These are phyloP conservation scores for Diachasma alloeum DNA, from an alignment of 1,140 invertebrate species.

Conservation along the genomic window DNA sequence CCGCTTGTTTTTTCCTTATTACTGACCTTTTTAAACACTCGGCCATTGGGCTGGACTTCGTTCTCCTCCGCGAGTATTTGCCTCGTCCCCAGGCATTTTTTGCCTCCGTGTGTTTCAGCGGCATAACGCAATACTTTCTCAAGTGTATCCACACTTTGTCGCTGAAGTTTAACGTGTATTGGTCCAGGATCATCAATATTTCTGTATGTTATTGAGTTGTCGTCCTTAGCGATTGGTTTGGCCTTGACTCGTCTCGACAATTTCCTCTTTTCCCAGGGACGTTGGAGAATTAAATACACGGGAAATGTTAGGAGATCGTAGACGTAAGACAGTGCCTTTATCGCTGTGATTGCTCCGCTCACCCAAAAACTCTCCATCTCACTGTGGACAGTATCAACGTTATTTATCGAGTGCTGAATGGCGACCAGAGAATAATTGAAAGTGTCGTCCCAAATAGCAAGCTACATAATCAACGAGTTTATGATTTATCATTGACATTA, in stretches of 20 bases:
- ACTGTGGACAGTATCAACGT: conserved; percentile 60
- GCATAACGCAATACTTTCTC: conserved; percentile 86
- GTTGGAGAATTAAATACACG: conserved; percentile 85
- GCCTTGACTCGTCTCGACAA: conserved; percentile 80
- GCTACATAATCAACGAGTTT: too few species aligned
- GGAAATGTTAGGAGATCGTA: conserved; percentile 92
- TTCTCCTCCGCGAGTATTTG: conserved; percentile 93
- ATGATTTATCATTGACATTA: too few species aligned
- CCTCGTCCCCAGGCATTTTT: conserved; percentile 87
- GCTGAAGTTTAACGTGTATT: conserved; percentile 76
- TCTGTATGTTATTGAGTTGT: conserved; percentile 75
- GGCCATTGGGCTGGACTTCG: conserved; percentile 91
- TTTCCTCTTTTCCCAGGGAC: conserved; percentile 84
- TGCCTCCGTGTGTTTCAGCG: conserved; percentile 74
- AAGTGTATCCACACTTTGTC: conserved; percentile 84
- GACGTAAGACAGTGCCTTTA: conserved; percentile 80
- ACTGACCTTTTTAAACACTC: conserved; percentile 92
- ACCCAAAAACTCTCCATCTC: conserved; percentile 82
- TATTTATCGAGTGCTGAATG: not conserved
- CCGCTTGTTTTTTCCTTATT: not conserved
- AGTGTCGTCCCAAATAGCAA: too few species aligned
- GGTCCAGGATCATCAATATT: conserved; percentile 73
- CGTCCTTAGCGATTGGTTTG: conserved; percentile 65
- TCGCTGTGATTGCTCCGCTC: conserved; percentile 75
- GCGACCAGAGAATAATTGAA: too few species aligned